Base-by-base conservation (phyloP, 1,140 invertebrate genomes). In the Portunus trituberculatus region DNA sequence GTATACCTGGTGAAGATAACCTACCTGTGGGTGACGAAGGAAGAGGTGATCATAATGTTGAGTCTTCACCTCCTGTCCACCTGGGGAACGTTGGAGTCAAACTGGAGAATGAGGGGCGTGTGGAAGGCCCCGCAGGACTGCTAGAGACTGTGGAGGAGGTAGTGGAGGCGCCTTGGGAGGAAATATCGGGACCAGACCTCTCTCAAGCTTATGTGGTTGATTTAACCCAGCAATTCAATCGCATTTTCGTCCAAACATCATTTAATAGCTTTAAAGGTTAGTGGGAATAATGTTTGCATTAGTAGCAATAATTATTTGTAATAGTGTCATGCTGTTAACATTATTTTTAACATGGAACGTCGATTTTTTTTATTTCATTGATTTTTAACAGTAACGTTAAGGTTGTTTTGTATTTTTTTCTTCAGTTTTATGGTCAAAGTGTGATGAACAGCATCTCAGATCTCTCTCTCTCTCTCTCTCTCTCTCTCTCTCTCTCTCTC, bases 241-340 rank as follows among this genome's bases (percentile, higher is more conserved):
- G 67, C 10, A 46, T 94, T 20, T 94, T 94, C 39, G 52, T 32
- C 31, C 52, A 94, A 29, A 90, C 59, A 8, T 90, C 87, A 10
- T 94, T 94, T n/a, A 83, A 94, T 67, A 94, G 93, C 32, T 94
- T 94, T 90, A 76, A 45, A 90, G 93, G 93, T 94, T 28, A 87
- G 92, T 92, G 76, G 76, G 4, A 76, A 20, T 6, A 59, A 12
- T 59, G 52, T 10, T 59, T 59, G 16, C 12, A 10, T 20, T 59
- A 4, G 52, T 59, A 59, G 52, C 10, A 20, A 59, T 59, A 59
- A 59, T 39, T 39, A 39, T 39, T 39, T 2, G 39, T 1, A 1
- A 6, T 2, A 39, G 39, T 39, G 1, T 39, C 39, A 39, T 39
- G 39, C 6, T 39, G 6, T 39, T 39, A 6, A 39, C 39, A 6